These are phyloP conservation scores for Rotaria magnacalcarata DNA, from an alignment of 2,888 invertebrate genomes.

Conservation along the genomic window DNA sequence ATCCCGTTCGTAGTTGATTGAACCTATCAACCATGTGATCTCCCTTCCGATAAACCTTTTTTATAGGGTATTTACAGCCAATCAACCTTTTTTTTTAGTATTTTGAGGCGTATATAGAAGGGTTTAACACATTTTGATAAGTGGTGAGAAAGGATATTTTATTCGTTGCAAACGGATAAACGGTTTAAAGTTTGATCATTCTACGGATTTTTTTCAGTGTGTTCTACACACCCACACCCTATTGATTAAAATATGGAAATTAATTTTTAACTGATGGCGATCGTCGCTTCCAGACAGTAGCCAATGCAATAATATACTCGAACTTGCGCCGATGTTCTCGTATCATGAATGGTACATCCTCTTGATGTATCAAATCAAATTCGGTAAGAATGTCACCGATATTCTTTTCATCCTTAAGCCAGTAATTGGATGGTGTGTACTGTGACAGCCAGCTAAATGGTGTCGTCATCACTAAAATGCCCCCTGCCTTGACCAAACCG, in stretches of 20 bases:
- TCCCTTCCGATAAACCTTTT: too few relatives aligned
- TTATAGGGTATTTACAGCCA: too few relatives aligned
- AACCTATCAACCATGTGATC: too few relatives aligned
- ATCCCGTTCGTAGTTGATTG: too few relatives aligned
- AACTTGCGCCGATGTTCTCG: constrained; percentile 8
- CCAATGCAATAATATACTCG: background rate
- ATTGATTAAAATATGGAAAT: too few relatives aligned
- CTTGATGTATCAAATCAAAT: background rate
- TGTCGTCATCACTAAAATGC: background rate
- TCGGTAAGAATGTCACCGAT: background rate
- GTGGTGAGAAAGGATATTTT: background rate
- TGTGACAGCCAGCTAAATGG: background rate
- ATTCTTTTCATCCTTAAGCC: background rate
- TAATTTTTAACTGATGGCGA: background rate
- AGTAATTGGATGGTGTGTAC: background rate
- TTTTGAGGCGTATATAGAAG: too few relatives aligned
- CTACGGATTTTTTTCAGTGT: background rate
- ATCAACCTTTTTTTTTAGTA: too few relatives aligned
- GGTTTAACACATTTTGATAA: background rate
- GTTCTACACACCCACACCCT: too few relatives aligned
- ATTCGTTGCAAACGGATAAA: background rate
- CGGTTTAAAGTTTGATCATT: background rate
- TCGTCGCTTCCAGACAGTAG: constrained; percentile 5
- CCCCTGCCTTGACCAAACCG: background rate
- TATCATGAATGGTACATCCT: background rate